Conservation (phyloP, 2,888 invertebrate species). For the Argyra leucocephala region DNA sequence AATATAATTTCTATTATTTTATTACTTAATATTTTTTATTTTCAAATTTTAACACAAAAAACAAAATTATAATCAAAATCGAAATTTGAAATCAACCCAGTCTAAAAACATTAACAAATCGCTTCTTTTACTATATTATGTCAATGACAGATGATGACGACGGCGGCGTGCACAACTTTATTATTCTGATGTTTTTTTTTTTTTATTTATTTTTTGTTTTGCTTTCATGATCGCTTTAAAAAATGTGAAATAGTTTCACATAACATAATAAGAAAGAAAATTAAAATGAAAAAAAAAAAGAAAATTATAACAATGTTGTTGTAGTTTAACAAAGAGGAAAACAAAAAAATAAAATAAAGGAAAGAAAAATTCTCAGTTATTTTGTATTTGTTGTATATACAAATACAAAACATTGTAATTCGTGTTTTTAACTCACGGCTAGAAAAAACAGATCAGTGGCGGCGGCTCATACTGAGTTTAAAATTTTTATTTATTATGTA, state of each 20-base stretch:
- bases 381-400: no score
- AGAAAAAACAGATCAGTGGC: no score
- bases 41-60: no score
- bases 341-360: not conserved
- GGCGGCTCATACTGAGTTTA: no score
- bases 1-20: no score
- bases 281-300: not conserved
- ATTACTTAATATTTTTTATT: no score
- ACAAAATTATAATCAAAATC: no score
- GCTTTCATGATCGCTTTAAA: not conserved
- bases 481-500: no score
- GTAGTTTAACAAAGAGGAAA: not conserved
- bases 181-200: no score
- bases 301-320: not conserved
- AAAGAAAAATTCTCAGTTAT: no score
- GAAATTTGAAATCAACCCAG: not conserved
- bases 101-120: not conserved
- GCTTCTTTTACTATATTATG: not conserved
- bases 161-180: not conserved
- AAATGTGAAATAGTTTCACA: slow-evolving; percentile 3
- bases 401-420: no score
- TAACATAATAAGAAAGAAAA: not conserved
- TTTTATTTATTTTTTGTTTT: not conserved
- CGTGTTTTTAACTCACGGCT: no score
- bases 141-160: not conserved